Base-by-base conservation (phyloP, 2,797 vertebrate genomes). In the Hemitrygon akajei region DNA sequence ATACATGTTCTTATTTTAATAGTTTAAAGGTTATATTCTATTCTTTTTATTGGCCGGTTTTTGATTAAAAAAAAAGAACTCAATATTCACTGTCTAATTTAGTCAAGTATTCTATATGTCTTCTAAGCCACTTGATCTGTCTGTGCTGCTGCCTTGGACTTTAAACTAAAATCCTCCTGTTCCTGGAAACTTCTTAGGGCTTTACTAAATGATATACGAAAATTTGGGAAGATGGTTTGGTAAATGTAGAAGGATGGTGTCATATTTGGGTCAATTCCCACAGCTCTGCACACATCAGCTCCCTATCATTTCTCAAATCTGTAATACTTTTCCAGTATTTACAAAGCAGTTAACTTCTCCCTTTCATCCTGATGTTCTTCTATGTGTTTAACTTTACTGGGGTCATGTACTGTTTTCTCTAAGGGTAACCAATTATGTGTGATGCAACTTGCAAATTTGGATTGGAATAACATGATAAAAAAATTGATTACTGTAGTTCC, bases 1-100 rank as follows among this genome's bases (percentile, higher is more conserved):
- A 93, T 10, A 93, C 76, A 40, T 93, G 91, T 93, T 93, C 69
- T 27, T 73, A 93, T 58, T 76, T 93, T 93, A 93, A 93, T 75
- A 34, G 91, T 92, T 92, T 92, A 92, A 75, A 27, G 71, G 91
- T 93, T 58, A 71, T 75, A 25, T 93, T 76, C 76, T 56, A 71
- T 93, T 58, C 91, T 75, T 37, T 37, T 75, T 93, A 22, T 58
- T 56, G 69, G 37, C n/a, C 37, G n/a, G 71, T 27, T 12, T 56
- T 76, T 93, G 91, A 58, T 12, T n/a, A n/a, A n/a, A 81, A 75
- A 75, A 73, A 40, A 93, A 37, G 3, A 69, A 89, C n/a, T 66
- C 60, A 30, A 3, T 7, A 37, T 89, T 89, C 60, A 18, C 22
- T 27, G 22, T 22, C 71, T 73, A 22, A 73, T 73, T 4, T 22